Evolutionary conservation across 2,797 vertebrate species (phyloP).

Genomic region (Mareca strepera): DNA sequence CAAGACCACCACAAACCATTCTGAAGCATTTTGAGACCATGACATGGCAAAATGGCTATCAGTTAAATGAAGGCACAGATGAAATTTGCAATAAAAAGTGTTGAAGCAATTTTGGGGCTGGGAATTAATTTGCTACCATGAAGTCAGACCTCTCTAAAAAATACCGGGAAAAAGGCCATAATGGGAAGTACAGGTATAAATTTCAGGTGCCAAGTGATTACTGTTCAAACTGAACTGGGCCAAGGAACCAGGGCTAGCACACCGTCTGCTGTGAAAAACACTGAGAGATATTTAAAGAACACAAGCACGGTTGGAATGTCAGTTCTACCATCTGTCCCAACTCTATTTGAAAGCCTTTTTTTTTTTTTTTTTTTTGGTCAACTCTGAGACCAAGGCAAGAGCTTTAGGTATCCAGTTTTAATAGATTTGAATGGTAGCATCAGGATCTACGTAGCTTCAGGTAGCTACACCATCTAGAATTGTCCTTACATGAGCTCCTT

Average conservation of each 20-base stretch:
- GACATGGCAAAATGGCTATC: neutral
- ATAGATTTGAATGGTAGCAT: neutral
- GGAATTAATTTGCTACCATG: neutral
- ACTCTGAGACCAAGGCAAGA: neutral
- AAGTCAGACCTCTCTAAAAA: neutral
- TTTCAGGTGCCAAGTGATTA: slow-evolving; percentile 18
- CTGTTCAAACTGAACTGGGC: neutral
- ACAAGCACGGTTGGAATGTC: neutral
- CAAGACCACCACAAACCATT: neutral
- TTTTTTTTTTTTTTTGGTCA: neutral
- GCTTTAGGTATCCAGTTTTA: neutral
- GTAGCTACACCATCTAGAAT: neutral
- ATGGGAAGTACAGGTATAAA: neutral
- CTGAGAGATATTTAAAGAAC: neutral
- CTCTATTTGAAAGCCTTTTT: neutral
- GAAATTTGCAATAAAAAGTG: neutral
- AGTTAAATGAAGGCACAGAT: neutral
- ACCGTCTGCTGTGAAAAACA: slow-evolving; percentile 11
- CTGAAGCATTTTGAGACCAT: neutral
- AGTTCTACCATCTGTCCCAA: slow-evolving; percentile 33
- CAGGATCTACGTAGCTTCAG: neutral
- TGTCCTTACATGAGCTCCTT: neutral
- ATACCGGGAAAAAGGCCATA: neutral
- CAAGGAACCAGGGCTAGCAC: neutral
- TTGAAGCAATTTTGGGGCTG: neutral